Evolutionary conservation across 2,113 vertebrate genomes (phyloP), one percentile per base, ranked within the genome.

Genomic region (Gnathonemus echidnorhynchus): DNA sequence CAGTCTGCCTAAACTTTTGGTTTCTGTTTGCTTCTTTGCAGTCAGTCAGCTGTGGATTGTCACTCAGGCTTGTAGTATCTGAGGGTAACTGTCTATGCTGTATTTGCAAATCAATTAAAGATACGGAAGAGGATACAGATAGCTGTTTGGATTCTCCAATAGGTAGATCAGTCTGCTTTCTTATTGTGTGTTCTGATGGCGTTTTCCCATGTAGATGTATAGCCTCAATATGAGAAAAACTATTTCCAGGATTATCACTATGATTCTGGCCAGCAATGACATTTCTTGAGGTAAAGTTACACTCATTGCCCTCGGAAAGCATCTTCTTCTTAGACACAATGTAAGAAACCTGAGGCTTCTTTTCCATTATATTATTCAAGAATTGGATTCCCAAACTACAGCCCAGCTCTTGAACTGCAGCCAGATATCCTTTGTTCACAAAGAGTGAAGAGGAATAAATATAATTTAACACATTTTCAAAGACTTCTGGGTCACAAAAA

Each of bases 351-450:
- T 98, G 97, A 66, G 98, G 98, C 77, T 95, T 96, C 92, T 96
- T 96, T 50, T 97, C 98, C 92, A 97, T 97, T 66, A 99, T 99
- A 93, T 98, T 99, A 89, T 98, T 99, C 87, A 99, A 96, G 93
- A 98, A 99, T 90, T 97, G 98, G 94, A 99, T 99, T 90, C 98
- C 98, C 50, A 99, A 96, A 92, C 97, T 99, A 91, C 98, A 98
- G 62, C 98, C 98, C 19, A 99, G 95, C 91, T 99, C 97, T 93
- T 99, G 98, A 91, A 99, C 96, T 21, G 98, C 97, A 10, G 97
- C 97, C 2, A 99, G 96, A 91, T 97, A 97, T 92, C 96, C 95
- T 94, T 98, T 98, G 94, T 99, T 98, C 88, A 98, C 97, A 91
- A 99, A 98, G 83, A 99, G 95, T 0, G 98, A 99, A 0, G 98